Percentiles rank a stretch among this genome's conserved stretches.
phyloP scores from a whole-genome alignment of 1,140 invertebrate genomes.

The Drosophila ironensis region DNA sequence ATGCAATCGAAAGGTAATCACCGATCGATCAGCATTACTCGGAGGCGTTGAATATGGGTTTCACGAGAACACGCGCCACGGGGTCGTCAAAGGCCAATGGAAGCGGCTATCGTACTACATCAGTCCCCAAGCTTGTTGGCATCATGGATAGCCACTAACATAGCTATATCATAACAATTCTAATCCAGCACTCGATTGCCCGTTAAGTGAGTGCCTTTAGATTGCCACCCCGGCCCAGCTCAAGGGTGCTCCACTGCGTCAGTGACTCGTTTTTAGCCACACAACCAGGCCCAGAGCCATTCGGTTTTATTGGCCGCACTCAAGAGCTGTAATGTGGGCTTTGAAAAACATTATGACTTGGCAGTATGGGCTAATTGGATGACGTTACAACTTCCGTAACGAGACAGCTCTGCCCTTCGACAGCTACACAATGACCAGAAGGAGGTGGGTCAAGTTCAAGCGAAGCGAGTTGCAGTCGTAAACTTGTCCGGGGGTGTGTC shows the following conservation, averaged over 20 bases:
- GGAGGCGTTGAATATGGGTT: slow-evolving; percentile 29
- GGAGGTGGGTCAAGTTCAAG: slow-evolving; percentile 24
- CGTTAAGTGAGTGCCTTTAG: slow-evolving; percentile 43
- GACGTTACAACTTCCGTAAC: slow-evolving; percentile 54
- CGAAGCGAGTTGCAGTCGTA: background rate
- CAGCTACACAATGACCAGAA: slow-evolving; percentile 19
- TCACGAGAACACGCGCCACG: slow-evolving; percentile 11
- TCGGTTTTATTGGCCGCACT: slow-evolving; percentile 40
- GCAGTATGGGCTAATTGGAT: slow-evolving; percentile 44
- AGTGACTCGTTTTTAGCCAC: background rate
- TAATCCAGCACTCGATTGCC: slow-evolving; percentile 21
- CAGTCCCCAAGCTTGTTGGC: slow-evolving; percentile 27
- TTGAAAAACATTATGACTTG: slow-evolving; percentile 13
- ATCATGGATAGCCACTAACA: slow-evolving; percentile 7
- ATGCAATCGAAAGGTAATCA: background rate
- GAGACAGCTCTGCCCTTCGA: slow-evolving; percentile 31
- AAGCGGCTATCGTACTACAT: slow-evolving; percentile 28
- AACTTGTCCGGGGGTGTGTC: background rate
- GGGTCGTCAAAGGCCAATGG: slow-evolving; percentile 54
- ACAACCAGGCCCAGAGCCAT: background rate
- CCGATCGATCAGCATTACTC: slow-evolving; percentile 11
- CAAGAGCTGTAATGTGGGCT: slow-evolving; percentile 28
- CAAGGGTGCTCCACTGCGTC: slow-evolving; percentile 45
- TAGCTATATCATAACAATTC: slow-evolving; percentile 31
- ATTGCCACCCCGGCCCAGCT: slow-evolving; percentile 49